Base-by-base conservation (phyloP, 2,797 vertebrate genomes). In the Catharus ustulatus region DNA sequence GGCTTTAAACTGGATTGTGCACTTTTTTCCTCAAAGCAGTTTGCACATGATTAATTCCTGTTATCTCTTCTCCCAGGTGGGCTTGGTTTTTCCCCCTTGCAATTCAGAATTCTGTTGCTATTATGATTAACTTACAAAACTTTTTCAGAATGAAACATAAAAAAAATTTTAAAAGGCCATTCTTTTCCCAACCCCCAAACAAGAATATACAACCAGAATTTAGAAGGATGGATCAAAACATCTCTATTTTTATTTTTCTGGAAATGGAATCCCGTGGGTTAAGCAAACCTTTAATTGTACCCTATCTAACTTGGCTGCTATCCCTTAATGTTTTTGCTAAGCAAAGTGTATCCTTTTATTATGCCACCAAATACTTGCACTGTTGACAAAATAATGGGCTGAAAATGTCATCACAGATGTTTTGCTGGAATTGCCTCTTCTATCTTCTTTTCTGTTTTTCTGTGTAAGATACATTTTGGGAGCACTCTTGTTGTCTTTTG, bases 361-460 rank as follows among this genome's bases (percentile, higher is more conserved):
- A 94, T 94, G 72, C 93, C 86, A 97, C 87, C 84, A 93, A 83
- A 96, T 80, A 78, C 88, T 95, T 79, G 83, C 74, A 54, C 71
- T 95, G 88, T 93, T 96, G 97, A 96, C 92, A 97, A 93, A 97
- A 87, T 95, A 96, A 95, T 61, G 62, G 80, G 78, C 82, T 87
- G 94, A 89, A 74, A 90, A 90, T 95, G 95, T 95, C 79, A 96
- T 84, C 90, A 86, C 94, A 97, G 91, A 91, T 96, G 84, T 96
- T 96, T 93, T 54, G 74, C 83, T 94, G 93, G 57, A 94, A 81
- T 95, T 96, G 95, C 90, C 55, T 63, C 95, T 86, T 80, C 96
- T 89, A 30, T 95, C 88, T 67, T 68, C 76, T 91, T 62, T 81
- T 73, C 6, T 74, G 61, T n/a, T 90, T 96, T 92, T 84, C 82